Percentiles rank a stretch among this genome's conserved stretches.
phyloP scores from a whole-genome alignment of 2,888 invertebrate genomes.

The Ctena decussata region DNA sequence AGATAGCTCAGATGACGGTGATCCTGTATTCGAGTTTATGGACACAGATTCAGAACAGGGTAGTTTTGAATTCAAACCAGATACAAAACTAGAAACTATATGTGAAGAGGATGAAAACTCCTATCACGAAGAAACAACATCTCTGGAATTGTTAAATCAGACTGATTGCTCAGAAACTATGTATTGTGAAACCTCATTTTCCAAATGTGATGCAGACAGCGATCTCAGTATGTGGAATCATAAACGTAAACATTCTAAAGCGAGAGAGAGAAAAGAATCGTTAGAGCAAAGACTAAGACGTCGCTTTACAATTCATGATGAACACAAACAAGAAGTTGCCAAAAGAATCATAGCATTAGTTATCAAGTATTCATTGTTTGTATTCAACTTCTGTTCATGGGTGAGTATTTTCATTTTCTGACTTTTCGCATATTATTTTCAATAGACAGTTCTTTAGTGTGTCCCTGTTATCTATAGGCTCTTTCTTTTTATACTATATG shows the following conservation, averaged over 20 bases:
- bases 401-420: conserved; percentile 88
- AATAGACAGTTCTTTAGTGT: no score
- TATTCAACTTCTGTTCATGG: conserved; percentile 96
- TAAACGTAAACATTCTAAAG: not conserved
- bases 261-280: conserved; percentile 47
- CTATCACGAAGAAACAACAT: not conserved
- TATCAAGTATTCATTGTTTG: conserved; percentile 95
- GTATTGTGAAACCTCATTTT: not conserved
- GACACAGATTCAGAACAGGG: not conserved
- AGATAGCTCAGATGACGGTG: not conserved
- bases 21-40: not conserved
- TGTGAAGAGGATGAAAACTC: not conserved
- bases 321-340: conserved; percentile 59
- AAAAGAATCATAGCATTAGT: conserved; percentile 52
- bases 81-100: not conserved
- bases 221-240: not conserved
- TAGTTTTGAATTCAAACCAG: not conserved
- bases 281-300: conserved; percentile 55
- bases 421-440: no score
- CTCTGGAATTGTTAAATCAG: not conserved
- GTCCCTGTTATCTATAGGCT: no score
- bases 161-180: not conserved
- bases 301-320: conserved; percentile 60
- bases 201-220: not conserved
- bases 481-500: no score